phyloP scores from a whole-genome alignment of 1,140 invertebrate genomes.

The Drosophila micromelanica region DNA sequence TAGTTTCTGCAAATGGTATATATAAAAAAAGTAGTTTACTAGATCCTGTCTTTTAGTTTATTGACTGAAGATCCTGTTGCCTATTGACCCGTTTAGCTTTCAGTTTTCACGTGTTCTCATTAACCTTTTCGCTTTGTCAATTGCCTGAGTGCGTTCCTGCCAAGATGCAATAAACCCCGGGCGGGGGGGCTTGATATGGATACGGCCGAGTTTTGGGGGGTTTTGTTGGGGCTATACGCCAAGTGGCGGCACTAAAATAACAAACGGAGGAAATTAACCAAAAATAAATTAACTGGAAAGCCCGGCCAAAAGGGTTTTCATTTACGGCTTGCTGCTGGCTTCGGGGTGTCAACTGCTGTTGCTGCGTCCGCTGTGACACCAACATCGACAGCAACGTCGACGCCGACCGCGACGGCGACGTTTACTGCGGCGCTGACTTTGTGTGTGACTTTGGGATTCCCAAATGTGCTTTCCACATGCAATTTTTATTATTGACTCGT shows the following conservation, averaged over 20 bases:
- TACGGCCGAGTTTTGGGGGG: constrained; percentile 5
- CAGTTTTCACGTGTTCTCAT: constrained; percentile 24
- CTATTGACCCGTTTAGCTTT: constrained; percentile 6
- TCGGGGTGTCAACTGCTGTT: constrained; percentile 36
- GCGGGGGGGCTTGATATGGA: constrained; percentile 13
- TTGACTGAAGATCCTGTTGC: neutral
- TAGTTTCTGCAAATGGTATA: too few species aligned
- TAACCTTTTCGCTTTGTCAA: constrained; percentile 34
- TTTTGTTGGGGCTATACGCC: constrained; percentile 9
- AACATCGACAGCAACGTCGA: constrained; percentile 4
- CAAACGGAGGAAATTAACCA: constrained; percentile 79
- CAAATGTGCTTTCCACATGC: constrained; percentile 79
- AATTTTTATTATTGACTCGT: constrained; percentile 80
- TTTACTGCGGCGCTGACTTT: constrained; percentile 12
- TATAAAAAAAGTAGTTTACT: neutral
- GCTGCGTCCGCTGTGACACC: constrained; percentile 5
- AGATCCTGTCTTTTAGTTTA: neutral
- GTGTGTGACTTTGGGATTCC: constrained; percentile 71
- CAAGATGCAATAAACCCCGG: constrained; percentile 72
- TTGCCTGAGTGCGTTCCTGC: constrained; percentile 57
- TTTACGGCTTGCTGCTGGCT: constrained; percentile 26
- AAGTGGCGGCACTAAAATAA: constrained; percentile 65
- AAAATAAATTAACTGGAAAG: constrained; percentile 79
- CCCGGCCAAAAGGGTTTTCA: constrained; percentile 52
- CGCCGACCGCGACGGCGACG: constrained; percentile 11